Evolutionary conservation across 2,888 invertebrate genomes (phyloP).

Genomic region (Athripsodes cinereus): DNA sequence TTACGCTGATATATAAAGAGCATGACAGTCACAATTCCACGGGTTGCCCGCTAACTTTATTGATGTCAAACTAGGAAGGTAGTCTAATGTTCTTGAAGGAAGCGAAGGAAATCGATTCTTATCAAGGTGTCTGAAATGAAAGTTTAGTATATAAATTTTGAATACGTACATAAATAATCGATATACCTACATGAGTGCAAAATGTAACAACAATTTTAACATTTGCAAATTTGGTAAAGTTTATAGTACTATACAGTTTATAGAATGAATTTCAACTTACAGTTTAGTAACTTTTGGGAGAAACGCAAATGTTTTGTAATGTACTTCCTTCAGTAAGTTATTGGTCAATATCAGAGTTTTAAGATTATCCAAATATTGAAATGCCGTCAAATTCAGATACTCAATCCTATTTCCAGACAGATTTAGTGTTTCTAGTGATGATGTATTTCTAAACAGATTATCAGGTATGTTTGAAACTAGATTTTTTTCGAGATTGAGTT

Average conservation of each 20-base stretch:
- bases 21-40: constrained; percentile 76
- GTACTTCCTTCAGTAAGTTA: constrained; percentile 60
- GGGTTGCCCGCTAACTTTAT: constrained; percentile 70
- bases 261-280: constrained; percentile 44
- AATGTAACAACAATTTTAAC: not conserved
- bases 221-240: not conserved
- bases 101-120: constrained; percentile 66
- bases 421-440: constrained; percentile 58
- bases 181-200: not conserved
- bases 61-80: constrained; percentile 55
- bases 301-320: constrained; percentile 56
- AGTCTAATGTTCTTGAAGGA: constrained; percentile 61
- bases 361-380: constrained; percentile 58
- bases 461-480: constrained; percentile 52
- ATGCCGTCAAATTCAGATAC: constrained; percentile 53
- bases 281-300: constrained; percentile 62
- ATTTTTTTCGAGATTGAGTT: constrained; percentile 66
- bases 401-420: constrained; percentile 64
- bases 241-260: not conserved
- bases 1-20: constrained; percentile 66
- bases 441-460: constrained; percentile 51
- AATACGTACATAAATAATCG: not conserved
- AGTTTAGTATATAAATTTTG: not conserved
- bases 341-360: constrained; percentile 64
- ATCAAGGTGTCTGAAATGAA: constrained; percentile 61